Conservation (phyloP, 2,113 vertebrate genomes). For the Craseonycteris thonglongyai region DNA sequence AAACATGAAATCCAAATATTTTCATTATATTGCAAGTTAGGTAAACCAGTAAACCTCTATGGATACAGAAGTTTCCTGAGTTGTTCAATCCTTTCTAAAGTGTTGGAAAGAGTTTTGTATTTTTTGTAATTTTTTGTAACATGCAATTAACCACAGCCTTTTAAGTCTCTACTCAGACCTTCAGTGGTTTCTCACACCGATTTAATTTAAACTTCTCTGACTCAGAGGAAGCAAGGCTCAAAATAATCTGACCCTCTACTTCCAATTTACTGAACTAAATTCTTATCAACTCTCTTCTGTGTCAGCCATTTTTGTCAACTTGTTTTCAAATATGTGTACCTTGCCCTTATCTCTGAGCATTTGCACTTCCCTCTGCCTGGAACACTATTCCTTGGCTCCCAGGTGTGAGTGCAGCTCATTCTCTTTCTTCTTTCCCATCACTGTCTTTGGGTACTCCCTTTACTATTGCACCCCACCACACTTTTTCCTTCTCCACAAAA, state of each 20-base stretch:
- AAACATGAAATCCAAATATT: neutral
- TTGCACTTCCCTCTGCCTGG: neutral
- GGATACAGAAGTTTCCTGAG: neutral
- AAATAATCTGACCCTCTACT: neutral
- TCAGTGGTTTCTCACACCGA: neutral
- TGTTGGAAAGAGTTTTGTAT: neutral
- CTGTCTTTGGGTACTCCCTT: neutral
- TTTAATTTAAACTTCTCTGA: neutral
- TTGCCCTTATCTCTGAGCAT: rapidly evolving
- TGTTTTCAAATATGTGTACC: neutral
- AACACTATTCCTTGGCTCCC: neutral
- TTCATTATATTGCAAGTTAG: neutral
- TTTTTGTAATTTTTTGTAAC: neutral
- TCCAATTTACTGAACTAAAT: neutral
- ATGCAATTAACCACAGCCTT: neutral
- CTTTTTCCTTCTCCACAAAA: neutral
- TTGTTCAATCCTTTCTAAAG: neutral
- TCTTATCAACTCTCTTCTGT: neutral
- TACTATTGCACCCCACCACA: neutral
- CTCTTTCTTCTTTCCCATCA: neutral
- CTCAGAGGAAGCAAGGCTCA: neutral
- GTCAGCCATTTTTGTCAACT: neutral
- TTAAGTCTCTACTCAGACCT: neutral
- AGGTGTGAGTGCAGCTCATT: rapidly evolving
- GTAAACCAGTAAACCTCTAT: neutral